phyloP scores from a whole-genome alignment of 2,113 vertebrate genomes.

The Mystacornis crossleyi region DNA sequence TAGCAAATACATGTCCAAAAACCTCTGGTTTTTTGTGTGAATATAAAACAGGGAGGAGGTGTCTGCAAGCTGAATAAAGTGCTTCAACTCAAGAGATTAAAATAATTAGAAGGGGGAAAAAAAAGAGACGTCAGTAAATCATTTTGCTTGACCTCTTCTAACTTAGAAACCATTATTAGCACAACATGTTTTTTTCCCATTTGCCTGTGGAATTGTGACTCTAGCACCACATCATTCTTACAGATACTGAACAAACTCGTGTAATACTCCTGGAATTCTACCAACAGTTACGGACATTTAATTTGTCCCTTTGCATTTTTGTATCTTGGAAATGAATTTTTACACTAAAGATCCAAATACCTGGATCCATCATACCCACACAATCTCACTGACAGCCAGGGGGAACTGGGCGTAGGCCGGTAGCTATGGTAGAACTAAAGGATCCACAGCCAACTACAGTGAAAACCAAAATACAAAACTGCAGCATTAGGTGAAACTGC shows the following conservation, averaged over 20 bases:
- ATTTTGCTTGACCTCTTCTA: not conserved
- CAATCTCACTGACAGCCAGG: not conserved
- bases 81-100: not conserved
- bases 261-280: not conserved
- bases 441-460: not conserved
- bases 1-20: not conserved
- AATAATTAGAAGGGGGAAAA: not conserved
- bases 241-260: not conserved
- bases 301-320: not conserved
- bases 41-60: not conserved
- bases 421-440: not conserved
- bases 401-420: not conserved
- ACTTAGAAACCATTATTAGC: not conserved
- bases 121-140: not conserved
- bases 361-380: not conserved
- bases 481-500: not conserved
- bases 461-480: not conserved
- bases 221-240: not conserved
- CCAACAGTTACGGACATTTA: not conserved
- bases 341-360: not conserved
- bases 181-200: not conserved
- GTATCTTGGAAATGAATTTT: not conserved
- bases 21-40: not conserved
- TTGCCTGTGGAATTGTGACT: not conserved
- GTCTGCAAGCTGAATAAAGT: not conserved